Evolutionary conservation across 2,797 vertebrate species (phyloP), one percentile per base, ranked within the genome.

Genomic region (Epinephelus awoara): DNA sequence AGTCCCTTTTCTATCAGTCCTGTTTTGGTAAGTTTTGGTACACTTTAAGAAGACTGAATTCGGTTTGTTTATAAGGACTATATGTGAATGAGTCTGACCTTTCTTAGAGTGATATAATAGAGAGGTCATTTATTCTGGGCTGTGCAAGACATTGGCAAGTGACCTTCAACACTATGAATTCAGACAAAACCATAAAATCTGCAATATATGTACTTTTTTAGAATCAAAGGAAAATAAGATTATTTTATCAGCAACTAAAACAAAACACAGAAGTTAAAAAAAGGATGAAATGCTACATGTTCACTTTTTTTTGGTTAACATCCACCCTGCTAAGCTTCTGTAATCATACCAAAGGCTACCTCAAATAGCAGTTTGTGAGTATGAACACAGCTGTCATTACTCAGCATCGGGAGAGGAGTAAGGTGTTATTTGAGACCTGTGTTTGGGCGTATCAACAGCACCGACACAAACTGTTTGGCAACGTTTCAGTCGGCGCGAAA

Each of bases 391-490:
- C 72, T 61, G 71, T 71, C 76, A 73, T 90, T 87, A 84, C 78
- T 79, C 74, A 65, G 90, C 83, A 82, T 8, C 34, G 54, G 38
- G 34, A 75, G 62, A 51, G 19, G 47, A 62, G 58, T 13, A 78
- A 75, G 72, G 68, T 86, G 81, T 86, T 55, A 90, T 91, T 89
- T 82, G 51, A 72, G 72, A 65, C 58, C 51, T 9, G 73, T 64
- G 56, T 68, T 59, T 72, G 81, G 88, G 88, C 46, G 83, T 82
- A 79, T 85, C 72, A 19, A 10, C 72, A 77, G 46, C 78, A 67
- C 80, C 61, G 67, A 74, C 86, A 65, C 72, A 59, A 72, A 59
- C 67, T 64, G 50, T 69, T 73, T 80, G 87, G 69, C 76, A 75
- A 15, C 4, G 17, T 67, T 52, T 85, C 68, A 71, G 64, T 58